phyloP scores from a whole-genome alignment of 2,113 vertebrate genomes.

The Terrapene triunguis region DNA sequence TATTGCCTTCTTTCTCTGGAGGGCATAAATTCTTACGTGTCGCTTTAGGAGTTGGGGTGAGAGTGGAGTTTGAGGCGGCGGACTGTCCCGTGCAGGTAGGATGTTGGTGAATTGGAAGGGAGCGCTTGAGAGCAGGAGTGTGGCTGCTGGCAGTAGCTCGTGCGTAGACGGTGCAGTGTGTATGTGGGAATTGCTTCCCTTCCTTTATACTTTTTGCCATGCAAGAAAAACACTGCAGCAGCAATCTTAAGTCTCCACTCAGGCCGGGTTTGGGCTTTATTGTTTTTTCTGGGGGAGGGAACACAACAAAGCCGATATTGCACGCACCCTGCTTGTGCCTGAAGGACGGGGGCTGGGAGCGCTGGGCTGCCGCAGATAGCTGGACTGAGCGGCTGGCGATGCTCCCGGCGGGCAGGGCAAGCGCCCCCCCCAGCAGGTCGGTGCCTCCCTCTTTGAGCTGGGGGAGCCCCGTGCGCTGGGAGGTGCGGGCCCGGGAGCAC shows the following conservation, averaged over 20 bases:
- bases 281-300: no score
- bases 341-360: background rate
- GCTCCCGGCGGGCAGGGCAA: background rate
- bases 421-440: no score
- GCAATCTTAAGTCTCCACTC: background rate
- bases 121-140: background rate
- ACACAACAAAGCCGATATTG: no score
- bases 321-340: no score
- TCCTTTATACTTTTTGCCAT: no score
- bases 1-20: background rate
- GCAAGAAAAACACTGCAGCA: no score
- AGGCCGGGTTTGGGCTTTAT: no score
- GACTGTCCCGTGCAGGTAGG: background rate
- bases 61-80: background rate
- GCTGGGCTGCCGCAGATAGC: background rate
- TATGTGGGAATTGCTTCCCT: no score
- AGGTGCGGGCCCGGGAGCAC: background rate
- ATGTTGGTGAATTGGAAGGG: background rate
- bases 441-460: background rate
- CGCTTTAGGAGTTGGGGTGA: background rate
- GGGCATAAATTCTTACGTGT: background rate
- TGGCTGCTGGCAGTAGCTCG: background rate
- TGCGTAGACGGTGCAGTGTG: no score
- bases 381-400: background rate
- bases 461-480: background rate